Conservation (phyloP, 2,797 vertebrate genomes). For the Austrolebias charrua region DNA sequence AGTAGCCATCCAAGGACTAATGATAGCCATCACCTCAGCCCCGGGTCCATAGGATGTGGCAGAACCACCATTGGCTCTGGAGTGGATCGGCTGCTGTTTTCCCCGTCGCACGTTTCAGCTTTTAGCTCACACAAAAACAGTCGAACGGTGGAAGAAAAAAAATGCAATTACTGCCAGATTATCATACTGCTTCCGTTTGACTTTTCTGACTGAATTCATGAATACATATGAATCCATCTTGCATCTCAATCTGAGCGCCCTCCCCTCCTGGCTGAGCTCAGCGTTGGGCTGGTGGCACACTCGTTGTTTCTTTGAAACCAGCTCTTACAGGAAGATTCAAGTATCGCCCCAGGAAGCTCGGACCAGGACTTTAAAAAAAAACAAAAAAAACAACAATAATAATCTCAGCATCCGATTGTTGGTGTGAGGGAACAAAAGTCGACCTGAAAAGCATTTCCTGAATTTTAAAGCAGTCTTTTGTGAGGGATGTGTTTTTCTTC, state of each 20-base stretch:
- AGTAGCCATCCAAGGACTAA: conserved; percentile 67
- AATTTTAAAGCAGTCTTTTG: conserved; percentile 14
- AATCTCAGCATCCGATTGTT: conserved; percentile 7
- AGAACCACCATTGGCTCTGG: conserved; percentile 68
- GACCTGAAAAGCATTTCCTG: conserved; percentile 5
- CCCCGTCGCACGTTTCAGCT: conserved; percentile 36
- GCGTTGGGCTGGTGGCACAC: conserved; percentile 64
- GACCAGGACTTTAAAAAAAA: conserved; percentile 33
- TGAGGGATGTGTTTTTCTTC: conserved; percentile 21
- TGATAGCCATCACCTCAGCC: conserved; percentile 67
- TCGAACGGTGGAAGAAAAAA: conserved; percentile 51
- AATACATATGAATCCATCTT: conserved; percentile 80
- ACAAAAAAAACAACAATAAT: conserved; percentile 19
- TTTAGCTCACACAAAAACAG: conserved; percentile 63
- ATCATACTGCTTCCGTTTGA: conserved; percentile 79
- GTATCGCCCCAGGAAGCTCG: conserved; percentile 28
- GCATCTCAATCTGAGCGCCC: conserved; percentile 70
- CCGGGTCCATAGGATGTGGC: conserved; percentile 66
- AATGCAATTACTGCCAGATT: conserved; percentile 78
- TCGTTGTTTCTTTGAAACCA: conserved; percentile 66
- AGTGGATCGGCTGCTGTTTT: conserved; percentile 48
- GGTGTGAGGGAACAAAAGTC: neutral
- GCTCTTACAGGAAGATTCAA: conserved; percentile 51
- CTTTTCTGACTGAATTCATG: conserved; percentile 79
- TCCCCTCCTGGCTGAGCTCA: conserved; percentile 9